Conservation (phyloP, 2,797 vertebrate species). For the Ptychobarbus kaznakovi region DNA sequence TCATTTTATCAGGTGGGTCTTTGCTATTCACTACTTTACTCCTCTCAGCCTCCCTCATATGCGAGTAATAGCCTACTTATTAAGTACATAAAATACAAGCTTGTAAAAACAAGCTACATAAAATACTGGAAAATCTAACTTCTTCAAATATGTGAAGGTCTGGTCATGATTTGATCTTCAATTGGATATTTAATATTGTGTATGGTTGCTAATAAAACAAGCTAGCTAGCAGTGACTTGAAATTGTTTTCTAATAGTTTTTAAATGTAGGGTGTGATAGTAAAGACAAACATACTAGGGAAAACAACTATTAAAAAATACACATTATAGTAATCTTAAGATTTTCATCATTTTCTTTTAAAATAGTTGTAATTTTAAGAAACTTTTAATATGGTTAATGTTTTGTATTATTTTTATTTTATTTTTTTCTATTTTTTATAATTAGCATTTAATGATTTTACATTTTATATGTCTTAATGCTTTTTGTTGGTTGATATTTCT, state of each 20-base stretch:
- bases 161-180: not conserved
- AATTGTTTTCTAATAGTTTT: not conserved
- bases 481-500: too few species aligned
- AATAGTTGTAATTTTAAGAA: not conserved
- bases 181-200: not conserved
- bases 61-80: not conserved
- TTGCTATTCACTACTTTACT: conserved; percentile 62
- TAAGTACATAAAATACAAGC: not conserved
- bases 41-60: not conserved
- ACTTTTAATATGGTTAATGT: not conserved
- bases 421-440: not conserved
- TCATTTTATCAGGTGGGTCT: conserved; percentile 63
- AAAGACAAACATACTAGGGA: not conserved
- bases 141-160: not conserved
- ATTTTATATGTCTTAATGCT: not conserved
- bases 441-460: not conserved
- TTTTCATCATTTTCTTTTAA: not conserved
- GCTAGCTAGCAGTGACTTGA: not conserved
- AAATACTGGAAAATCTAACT: not conserved
- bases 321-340: not conserved
- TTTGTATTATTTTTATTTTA: too few species aligned
- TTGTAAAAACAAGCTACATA: not conserved
- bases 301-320: not conserved
- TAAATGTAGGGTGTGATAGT: not conserved
- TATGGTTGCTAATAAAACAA: not conserved